These are phyloP conservation scores for Pemphigus obesinymphae DNA, from an alignment of 1,140 invertebrate genomes.

Conservation along the genomic window DNA sequence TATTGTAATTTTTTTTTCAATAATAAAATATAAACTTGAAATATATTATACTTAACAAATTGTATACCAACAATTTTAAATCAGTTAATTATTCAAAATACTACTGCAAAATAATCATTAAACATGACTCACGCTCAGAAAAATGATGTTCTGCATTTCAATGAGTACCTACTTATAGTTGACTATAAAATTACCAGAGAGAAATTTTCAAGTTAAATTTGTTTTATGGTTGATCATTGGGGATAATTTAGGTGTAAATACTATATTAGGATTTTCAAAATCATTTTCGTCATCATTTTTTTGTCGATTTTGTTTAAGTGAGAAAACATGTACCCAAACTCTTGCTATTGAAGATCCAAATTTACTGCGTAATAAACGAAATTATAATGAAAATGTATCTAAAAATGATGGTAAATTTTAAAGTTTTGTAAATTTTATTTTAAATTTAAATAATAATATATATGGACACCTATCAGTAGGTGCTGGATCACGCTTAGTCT, in stretches of 20 bases:
- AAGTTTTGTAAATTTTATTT: neutral
- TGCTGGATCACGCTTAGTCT: neutral
- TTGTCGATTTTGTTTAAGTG: constrained; percentile 7
- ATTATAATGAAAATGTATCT: constrained; percentile 12
- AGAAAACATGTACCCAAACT: neutral
- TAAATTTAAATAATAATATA: neutral
- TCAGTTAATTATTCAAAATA: no score
- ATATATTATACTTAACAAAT: no score
- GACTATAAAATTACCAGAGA: neutral
- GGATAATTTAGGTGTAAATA: constrained; percentile 1
- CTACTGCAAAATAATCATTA: no score
- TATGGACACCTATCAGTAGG: neutral
- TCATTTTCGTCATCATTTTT: neutral
- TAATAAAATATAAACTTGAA: no score
- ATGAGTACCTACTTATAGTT: no score
- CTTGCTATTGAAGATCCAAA: neutral
- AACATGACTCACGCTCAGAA: no score
- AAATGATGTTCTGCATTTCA: no score
- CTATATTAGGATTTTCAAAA: neutral
- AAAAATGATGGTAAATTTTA: neutral
- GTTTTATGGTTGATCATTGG: neutral
- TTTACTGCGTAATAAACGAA: neutral
- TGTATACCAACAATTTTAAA: no score
- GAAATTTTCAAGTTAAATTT: neutral
- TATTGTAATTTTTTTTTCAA: no score